A percentile compares a stretch with the other conserved stretches of the same genome.
Evolutionary conservation across 2,797 vertebrate genomes (phyloP).

Genomic region (Phyllotis vaccarum): DNA sequence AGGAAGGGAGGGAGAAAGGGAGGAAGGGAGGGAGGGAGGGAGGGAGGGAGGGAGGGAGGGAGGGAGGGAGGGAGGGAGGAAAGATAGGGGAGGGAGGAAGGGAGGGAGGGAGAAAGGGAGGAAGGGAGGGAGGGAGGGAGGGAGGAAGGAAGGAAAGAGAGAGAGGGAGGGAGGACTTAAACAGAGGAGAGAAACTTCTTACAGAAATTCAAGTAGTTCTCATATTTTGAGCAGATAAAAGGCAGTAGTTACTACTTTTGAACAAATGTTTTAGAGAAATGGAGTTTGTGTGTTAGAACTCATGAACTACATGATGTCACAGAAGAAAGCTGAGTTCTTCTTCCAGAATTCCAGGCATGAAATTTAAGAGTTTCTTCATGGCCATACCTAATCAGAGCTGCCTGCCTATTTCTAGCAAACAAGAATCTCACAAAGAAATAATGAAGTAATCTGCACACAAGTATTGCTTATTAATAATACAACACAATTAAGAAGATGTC

Average conservation of each 20-base stretch:
- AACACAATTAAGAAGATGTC: not conserved
- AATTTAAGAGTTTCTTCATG: not conserved
- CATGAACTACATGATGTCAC: not conserved
- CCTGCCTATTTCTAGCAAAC: not conserved
- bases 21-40: rapidly evolving
- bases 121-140: rapidly evolving
- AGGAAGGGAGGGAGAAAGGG: not conserved
- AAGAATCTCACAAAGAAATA: not conserved
- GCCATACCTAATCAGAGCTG: not conserved
- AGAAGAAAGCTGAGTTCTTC: not conserved
- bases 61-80: not conserved
- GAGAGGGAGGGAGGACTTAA: not conserved
- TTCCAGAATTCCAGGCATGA: not conserved
- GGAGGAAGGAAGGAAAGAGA: rapidly evolving
- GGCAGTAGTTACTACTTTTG: not conserved
- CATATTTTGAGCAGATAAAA: not conserved
- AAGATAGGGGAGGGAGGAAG: not conserved
- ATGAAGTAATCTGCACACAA: not conserved
- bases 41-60: not conserved
- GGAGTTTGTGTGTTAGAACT: not conserved
- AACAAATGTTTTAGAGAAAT: constrained; percentile 5
- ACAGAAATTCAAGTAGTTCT: not conserved
- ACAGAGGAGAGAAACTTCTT: not conserved
- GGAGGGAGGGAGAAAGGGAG: not conserved
- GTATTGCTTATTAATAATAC: not conserved